Percentiles rank a stretch among this genome's conserved stretches.
phyloP scores from a whole-genome alignment of 2,888 invertebrate genomes.

The Leucoma salicis region DNA sequence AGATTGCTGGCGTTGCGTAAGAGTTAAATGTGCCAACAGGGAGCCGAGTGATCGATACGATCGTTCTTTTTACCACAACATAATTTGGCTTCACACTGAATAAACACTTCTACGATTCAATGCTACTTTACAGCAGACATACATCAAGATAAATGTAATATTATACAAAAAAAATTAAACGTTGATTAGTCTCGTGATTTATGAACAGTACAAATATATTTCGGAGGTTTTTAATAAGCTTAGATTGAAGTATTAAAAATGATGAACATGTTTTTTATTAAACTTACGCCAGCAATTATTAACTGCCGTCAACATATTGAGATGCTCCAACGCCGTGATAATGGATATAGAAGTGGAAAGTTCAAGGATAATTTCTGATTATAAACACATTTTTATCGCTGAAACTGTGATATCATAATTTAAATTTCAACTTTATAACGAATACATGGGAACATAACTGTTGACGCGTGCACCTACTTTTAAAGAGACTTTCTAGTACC shows the following conservation, averaged over 20 bases:
- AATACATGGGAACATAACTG: too few relatives aligned
- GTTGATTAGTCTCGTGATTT: slow-evolving; percentile 5
- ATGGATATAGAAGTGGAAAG: slow-evolving; percentile 7
- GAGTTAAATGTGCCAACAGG: slow-evolving; percentile 28
- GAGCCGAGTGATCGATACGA: slow-evolving; percentile 21
- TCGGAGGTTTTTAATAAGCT: neutral
- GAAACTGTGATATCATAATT: too few relatives aligned
- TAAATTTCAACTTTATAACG: too few relatives aligned
- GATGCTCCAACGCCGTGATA: slow-evolving; percentile 3
- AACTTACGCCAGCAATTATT: neutral
- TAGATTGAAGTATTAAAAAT: slow-evolving; percentile 7
- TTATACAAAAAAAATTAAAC: slow-evolving; percentile 1
- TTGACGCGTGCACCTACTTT: too few relatives aligned
- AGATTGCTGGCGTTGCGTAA: slow-evolving; percentile 26
- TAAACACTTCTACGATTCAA: slow-evolving; percentile 2
- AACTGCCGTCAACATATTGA: slow-evolving; percentile 6
- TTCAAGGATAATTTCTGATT: slow-evolving; percentile 9
- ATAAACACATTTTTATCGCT: neutral
- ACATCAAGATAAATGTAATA: neutral
- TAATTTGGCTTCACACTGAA: slow-evolving; percentile 10
- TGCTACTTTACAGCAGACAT: neutral
- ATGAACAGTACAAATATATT: slow-evolving; percentile 1
- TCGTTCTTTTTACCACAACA: slow-evolving; percentile 20
- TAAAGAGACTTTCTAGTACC: too few relatives aligned
- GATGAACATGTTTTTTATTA: slow-evolving; percentile 3